Conservation (phyloP, 2,888 invertebrate species). For the Lithophane ornitopus region DNA sequence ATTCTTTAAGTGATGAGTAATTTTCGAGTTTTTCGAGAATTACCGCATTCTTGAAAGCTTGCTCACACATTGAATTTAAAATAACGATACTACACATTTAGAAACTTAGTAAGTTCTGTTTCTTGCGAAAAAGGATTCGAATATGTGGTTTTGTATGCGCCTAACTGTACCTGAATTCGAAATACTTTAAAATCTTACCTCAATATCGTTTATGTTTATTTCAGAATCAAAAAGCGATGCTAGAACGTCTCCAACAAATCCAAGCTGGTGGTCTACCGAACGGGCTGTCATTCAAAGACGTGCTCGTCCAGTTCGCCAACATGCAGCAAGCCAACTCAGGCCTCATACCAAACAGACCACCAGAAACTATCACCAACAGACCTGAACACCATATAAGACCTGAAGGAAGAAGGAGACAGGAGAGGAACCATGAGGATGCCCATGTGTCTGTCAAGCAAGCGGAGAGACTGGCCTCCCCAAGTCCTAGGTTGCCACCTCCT, state of each 20-base stretch:
- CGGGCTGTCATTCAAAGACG: slow-evolving; percentile 92
- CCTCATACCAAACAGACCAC: slow-evolving; percentile 80
- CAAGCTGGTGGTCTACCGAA: slow-evolving; percentile 87
- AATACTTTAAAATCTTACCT: not conserved
- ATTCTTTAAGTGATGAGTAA: not conserved
- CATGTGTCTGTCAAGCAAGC: slow-evolving; percentile 77
- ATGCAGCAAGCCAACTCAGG: slow-evolving; percentile 85
- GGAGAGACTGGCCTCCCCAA: slow-evolving; percentile 81
- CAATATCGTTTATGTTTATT: slow-evolving; percentile 51
- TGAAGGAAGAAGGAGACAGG: slow-evolving; percentile 74
- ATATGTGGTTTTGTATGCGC: not conserved
- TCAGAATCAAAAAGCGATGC: slow-evolving; percentile 88
- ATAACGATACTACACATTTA: slow-evolving; percentile 4
- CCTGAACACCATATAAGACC: slow-evolving; percentile 82
- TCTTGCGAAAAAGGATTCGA: not conserved
- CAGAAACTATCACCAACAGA: slow-evolving; percentile 77
- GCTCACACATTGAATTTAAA: not conserved
- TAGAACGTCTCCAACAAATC: slow-evolving; percentile 86
- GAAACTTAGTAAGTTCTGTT: not conserved
- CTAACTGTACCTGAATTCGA: too few relatives aligned
- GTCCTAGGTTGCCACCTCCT: slow-evolving; percentile 90
- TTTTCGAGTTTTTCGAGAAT: not conserved
- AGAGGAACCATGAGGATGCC: slow-evolving; percentile 76
- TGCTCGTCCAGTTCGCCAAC: slow-evolving; percentile 94
- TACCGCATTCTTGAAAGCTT: not conserved